A percentile compares a stretch with the other conserved stretches of the same genome.
Evolutionary conservation across 2,888 invertebrate genomes (phyloP).

Genomic region (Marasmarcha lunaedactyla): DNA sequence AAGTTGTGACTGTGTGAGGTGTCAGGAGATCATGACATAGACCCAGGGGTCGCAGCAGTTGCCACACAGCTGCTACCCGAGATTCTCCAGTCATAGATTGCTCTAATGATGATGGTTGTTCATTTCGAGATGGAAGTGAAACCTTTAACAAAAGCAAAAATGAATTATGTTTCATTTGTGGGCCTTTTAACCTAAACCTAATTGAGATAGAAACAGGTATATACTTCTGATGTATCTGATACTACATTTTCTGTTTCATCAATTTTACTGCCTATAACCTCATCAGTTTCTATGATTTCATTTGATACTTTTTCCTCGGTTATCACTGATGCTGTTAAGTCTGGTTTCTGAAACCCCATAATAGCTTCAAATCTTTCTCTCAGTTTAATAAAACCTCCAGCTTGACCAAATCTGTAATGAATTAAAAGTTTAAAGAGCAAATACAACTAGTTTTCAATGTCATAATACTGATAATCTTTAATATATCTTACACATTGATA

Average conservation of each 20-base stretch:
- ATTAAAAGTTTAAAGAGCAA: no score
- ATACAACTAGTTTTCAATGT: no score
- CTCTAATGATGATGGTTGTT: slow-evolving; percentile 51
- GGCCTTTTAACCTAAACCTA: no score
- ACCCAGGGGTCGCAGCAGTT: slow-evolving; percentile 89
- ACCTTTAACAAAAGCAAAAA: slow-evolving; percentile 18
- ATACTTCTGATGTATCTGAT: slow-evolving; percentile 44
- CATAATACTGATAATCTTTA: slow-evolving; percentile 1
- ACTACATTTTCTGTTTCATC: slow-evolving; percentile 32
- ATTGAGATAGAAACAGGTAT: no score
- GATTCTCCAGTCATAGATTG: slow-evolving; percentile 48
- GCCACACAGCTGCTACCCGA: slow-evolving; percentile 59
- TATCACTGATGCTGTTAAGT: slow-evolving; percentile 44
- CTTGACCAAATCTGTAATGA: slow-evolving; percentile 80
- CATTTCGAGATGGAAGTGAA: slow-evolving; percentile 35
- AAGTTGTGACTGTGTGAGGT: slow-evolving; percentile 89
- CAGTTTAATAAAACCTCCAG: slow-evolving; percentile 89
- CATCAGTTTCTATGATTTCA: slow-evolving; percentile 48
- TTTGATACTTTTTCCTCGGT: slow-evolving; percentile 52
- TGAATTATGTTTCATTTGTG: neutral
- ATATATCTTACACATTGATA: slow-evolving; percentile 77
- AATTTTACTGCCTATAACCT: slow-evolving; percentile 30
- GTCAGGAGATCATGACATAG: slow-evolving; percentile 92
- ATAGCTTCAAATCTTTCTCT: slow-evolving; percentile 86
- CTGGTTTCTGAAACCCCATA: slow-evolving; percentile 67